Evolutionary conservation across 2,888 invertebrate genomes (phyloP).

Genomic region (Empis livida): DNA sequence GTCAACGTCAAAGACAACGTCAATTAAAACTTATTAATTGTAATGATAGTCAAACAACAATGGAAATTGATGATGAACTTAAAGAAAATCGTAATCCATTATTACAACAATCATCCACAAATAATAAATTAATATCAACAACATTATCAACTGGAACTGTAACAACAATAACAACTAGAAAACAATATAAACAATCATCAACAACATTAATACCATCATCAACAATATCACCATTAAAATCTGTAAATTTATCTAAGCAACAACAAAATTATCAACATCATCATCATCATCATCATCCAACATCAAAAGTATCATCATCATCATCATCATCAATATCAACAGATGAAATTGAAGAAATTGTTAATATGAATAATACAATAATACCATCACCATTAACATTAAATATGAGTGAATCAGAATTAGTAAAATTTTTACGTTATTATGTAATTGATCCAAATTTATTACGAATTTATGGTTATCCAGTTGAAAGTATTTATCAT

Average conservation of each 20-base stretch:
- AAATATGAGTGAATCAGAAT: constrained; percentile 39
- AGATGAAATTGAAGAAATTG: neutral
- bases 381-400: neutral
- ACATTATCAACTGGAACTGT: too few relatives aligned
- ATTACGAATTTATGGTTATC: constrained; percentile 56
- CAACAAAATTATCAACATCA: neutral
- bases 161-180: too few relatives aligned
- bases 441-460: constrained; percentile 50
- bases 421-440: constrained; percentile 44
- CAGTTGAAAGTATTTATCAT: constrained; percentile 47
- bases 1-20: constrained; percentile 2
- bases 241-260: neutral
- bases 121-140: neutral
- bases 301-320: neutral
- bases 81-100: constrained; percentile 9
- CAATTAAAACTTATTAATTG: neutral
- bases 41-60: neutral
- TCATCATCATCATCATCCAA: neutral
- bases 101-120: constrained; percentile 4
- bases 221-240: too few relatives aligned
- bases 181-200: neutral
- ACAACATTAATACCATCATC: neutral
- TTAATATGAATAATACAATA: neutral
- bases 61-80: constrained; percentile 10
- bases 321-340: neutral